Base-by-base conservation (phyloP, 64 coral and sea anemone species). In the Porites lutea region DNA sequence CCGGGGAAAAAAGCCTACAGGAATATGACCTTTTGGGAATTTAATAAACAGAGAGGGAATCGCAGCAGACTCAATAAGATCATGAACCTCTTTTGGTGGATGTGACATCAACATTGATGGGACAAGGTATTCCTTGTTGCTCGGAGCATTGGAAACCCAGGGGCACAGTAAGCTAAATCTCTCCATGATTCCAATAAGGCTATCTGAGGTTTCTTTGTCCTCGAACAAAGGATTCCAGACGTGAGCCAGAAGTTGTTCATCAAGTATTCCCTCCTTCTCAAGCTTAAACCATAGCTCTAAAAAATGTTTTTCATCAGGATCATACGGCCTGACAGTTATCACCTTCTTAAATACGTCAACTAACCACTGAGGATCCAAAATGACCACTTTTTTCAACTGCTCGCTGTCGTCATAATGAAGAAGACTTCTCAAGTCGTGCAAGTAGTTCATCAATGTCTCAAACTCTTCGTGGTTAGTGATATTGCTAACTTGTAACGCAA, bases 41-140 rank as follows among this genome's bases (percentile, higher is more conserved):
- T 59, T 71, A 2, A 57, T n/a, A 46, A 50, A 74, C 3, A 88
- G 45, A 21, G 85, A 53, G 50, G 72, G 75, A 8, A 78, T 13
- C 18, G 9, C 3, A 55, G 75, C 85, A 77, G 55, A 49, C 11
- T 72, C 10, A 16, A 59, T 4, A 6, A 59, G 14, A 15, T 71
- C 14, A 2, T 5, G 43, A 2, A 74, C 15, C 4, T 60, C 86
- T 9, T 62, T 43, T 2, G 72, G 14, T 14, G 87, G 87, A 8
- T 59, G 87, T 1, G 55, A 89, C 87, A 21, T 89, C 8, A 89
- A 20, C 86, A 88, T 88, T 19, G 86, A 88, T 37, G 86, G 86
- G 54, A 88, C 88, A 12, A 90, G 69, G 52, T 69, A 90, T 12
- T 16, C 18, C 6, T 71, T 44, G 3, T 59, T 70, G n/a, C 48